These are phyloP conservation scores for Charanyca ferruginea DNA, from an alignment of 2,888 invertebrate species.

Conservation along the genomic window DNA sequence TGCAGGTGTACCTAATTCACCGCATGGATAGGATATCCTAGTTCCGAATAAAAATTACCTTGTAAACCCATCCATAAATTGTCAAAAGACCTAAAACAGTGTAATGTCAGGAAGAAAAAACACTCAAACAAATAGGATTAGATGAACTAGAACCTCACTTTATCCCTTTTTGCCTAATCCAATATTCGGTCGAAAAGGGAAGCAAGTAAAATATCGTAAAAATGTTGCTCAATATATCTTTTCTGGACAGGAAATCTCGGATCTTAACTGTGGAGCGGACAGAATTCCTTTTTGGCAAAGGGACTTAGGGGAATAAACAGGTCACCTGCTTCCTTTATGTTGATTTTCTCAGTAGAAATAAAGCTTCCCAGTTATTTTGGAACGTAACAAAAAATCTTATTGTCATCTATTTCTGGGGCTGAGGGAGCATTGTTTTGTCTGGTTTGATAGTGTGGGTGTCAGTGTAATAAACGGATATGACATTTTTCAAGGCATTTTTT, in stretches of 20 bases:
- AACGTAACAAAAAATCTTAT: slow-evolving; percentile 23
- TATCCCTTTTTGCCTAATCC: slow-evolving; percentile 59
- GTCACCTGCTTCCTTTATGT: slow-evolving; percentile 54
- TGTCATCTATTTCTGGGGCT: slow-evolving; percentile 9
- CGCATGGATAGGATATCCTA: background rate
- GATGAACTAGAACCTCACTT: slow-evolving; percentile 54
- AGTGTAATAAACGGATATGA: background rate
- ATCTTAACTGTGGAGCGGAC: slow-evolving; percentile 47
- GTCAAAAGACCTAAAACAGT: slow-evolving; percentile 20
- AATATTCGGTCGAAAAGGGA: slow-evolving; percentile 62
- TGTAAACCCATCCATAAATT: background rate
- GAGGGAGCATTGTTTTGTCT: background rate
- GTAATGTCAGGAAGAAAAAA: slow-evolving; percentile 39
- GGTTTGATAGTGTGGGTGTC: background rate
- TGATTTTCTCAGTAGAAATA: slow-evolving; percentile 41
- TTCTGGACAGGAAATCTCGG: slow-evolving; percentile 56
- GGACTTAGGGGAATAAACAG: slow-evolving; percentile 59
- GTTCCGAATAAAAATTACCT: slow-evolving; percentile 12
- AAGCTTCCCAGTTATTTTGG: slow-evolving; percentile 27
- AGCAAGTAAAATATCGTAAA: slow-evolving; percentile 64
- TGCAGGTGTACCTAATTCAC: background rate
- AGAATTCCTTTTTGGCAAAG: slow-evolving; percentile 54
- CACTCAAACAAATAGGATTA: slow-evolving; percentile 60
- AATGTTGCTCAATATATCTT: slow-evolving; percentile 61
- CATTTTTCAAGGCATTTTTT: background rate